Evolutionary conservation across 2,113 vertebrate species (phyloP).

Genomic region (Cichladusa arquata): DNA sequence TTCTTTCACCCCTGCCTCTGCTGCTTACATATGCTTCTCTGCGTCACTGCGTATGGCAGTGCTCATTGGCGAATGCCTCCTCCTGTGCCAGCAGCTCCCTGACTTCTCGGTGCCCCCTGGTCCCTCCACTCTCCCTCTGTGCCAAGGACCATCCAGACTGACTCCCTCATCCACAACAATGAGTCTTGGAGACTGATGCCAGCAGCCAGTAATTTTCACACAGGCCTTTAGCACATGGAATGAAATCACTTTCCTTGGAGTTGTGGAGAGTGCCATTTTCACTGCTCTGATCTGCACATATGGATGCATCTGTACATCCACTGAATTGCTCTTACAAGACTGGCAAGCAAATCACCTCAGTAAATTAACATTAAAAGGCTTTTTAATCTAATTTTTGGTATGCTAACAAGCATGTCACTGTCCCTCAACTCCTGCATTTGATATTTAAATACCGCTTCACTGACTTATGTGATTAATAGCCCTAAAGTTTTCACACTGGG

Average conservation of each 20-base stretch:
- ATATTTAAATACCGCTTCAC: not conserved
- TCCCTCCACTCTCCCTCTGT: slow-evolving; percentile 17
- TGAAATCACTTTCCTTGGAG: slow-evolving; percentile 12
- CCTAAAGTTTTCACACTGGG: not conserved
- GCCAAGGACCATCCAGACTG: slow-evolving; percentile 64
- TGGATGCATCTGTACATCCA: not conserved
- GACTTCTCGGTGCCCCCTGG: slow-evolving; percentile 16
- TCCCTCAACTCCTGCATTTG: slow-evolving; percentile 9
- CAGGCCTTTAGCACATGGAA: slow-evolving; percentile 26
- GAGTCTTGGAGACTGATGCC: slow-evolving; percentile 53
- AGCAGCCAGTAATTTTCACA: slow-evolving; percentile 61
- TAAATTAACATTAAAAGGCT: not conserved
- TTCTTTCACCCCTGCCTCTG: slow-evolving; percentile 27
- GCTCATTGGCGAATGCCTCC: slow-evolving; percentile 36
- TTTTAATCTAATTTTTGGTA: slow-evolving; percentile 16
- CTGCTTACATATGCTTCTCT: slow-evolving; percentile 50
- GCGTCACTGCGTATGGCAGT: slow-evolving; percentile 40
- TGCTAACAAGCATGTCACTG: not conserved
- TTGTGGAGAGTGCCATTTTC: not conserved
- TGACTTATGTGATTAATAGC: not conserved
- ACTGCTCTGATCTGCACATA: not conserved
- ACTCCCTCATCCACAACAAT: slow-evolving; percentile 67
- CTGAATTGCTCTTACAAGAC: not conserved
- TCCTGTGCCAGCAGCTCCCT: slow-evolving; percentile 32
- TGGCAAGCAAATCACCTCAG: slow-evolving; percentile 9